Evolutionary conservation across 30 jellyfish, hydroid and myxozoan species (phyloP), one percentile per base, ranked within the genome.

Genomic region (Rhopilema esculentum): DNA sequence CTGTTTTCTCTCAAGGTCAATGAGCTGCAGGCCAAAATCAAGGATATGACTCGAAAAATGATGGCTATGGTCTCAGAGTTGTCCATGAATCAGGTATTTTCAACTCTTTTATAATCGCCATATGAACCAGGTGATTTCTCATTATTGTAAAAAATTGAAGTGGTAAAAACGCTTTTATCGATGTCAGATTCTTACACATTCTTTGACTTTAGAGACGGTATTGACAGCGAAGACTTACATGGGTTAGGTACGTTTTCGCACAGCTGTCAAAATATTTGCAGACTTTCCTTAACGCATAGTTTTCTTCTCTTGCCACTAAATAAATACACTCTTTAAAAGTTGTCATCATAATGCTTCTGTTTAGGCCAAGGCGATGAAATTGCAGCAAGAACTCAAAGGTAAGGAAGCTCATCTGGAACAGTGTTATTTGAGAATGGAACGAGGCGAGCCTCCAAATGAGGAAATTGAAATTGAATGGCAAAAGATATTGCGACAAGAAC

Each of bases 51-150:
- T 8, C 89, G 98, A 28, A 93, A 88, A 77, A 93, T 93, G 98
- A 93, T 93, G 98, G 98, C 98, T 19, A 75, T 93, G 93, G 98
- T 93, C 15, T 93, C 98, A 53, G 98, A 93, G 79, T 73, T 93
- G 8, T 93, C 98, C 20, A 87, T 93, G 97, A 87, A 88, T 51
- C 98, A 93, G 91, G 98, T 93, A 76, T 16, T 4, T 27, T 9
- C n/a, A 12, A 20, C 4, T 19, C 61, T 22, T 80, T 0, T 20
- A 0, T 81, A 12, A 40, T 40, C 57, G 57, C 12, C 57, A 2
- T 40, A 40, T 40, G n/a, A n/a, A n/a, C n/a, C n/a, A n/a, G n/a
- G n/a, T n/a, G n/a, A n/a, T n/a, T n/a, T n/a, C n/a, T n/a, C n/a
- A n/a, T n/a, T n/a, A n/a, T n/a, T n/a, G n/a, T n/a, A n/a, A n/a